Conservation (phyloP, 2,797 vertebrate genomes). For the Arrhamphus sclerolepis region DNA sequence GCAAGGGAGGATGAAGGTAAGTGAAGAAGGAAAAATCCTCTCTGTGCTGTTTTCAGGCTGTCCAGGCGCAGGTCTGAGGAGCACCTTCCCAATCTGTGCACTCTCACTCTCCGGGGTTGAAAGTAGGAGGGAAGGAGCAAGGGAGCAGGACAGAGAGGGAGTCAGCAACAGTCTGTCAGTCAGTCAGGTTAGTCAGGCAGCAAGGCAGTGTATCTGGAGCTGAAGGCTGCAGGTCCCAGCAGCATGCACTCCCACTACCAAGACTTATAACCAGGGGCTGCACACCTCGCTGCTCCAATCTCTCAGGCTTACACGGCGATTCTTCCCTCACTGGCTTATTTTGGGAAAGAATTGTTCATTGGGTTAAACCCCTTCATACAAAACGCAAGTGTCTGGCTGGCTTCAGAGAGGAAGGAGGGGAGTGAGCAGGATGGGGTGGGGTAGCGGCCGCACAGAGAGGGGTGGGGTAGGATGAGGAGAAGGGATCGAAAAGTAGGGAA, state of each 20-base stretch:
- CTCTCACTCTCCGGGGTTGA: slow-evolving; percentile 80
- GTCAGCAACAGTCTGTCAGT: slow-evolving; percentile 68
- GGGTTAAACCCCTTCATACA: slow-evolving; percentile 76
- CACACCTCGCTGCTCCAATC: slow-evolving; percentile 80
- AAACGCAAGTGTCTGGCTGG: slow-evolving; percentile 79
- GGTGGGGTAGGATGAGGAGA: slow-evolving; percentile 70
- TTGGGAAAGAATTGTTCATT: slow-evolving; percentile 81
- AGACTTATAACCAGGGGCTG: slow-evolving; percentile 82
- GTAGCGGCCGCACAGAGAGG: slow-evolving; percentile 58
- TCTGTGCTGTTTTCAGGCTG: slow-evolving; percentile 73
- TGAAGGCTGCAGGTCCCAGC: slow-evolving; percentile 70
- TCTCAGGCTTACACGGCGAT: slow-evolving; percentile 72
- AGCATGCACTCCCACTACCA: slow-evolving; percentile 70
- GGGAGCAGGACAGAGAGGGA: slow-evolving; percentile 64
- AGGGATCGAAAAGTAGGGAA: slow-evolving; percentile 42
- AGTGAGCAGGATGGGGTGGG: slow-evolving; percentile 79
- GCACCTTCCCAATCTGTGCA: slow-evolving; percentile 82
- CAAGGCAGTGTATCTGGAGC: slow-evolving; percentile 66
- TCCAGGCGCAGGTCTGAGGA: slow-evolving; percentile 80
- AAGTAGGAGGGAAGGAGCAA: slow-evolving; percentile 81
- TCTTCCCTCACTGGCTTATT: slow-evolving; percentile 79
- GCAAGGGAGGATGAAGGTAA: slow-evolving; percentile 35
- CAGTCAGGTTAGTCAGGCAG: slow-evolving; percentile 52
- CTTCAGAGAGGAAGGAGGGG: slow-evolving; percentile 69
- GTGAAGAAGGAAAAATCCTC: slow-evolving; percentile 62